Base-by-base conservation (phyloP, 2,888 invertebrate species). In the Netelia fuscicornis region DNA sequence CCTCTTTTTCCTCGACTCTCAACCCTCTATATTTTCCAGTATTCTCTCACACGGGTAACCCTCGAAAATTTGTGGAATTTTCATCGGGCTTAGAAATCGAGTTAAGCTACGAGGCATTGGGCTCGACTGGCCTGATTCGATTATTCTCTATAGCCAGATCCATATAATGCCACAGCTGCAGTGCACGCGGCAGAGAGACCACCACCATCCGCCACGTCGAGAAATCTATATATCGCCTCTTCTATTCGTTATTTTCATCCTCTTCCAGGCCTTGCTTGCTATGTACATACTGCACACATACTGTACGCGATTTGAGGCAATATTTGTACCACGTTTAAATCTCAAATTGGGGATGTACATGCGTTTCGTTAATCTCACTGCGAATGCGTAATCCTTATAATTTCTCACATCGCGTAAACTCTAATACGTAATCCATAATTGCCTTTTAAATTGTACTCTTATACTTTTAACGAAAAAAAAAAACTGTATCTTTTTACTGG, bases 121-220 rank as follows among this genome's bases (percentile, higher is more conserved):
- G 84, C 82, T 86, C 86, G 86, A 85, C 82, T 86, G 83, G 80
- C 77, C 85, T 87, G 87, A 91, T 90, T 89, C 86, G 89, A 90
- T 91, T 89, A 90, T 87, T 87, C 85, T 74, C 71, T 75, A 60
- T 65, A 70, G 86, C 83, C 74, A 60, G 85, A 87, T 84, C 89
- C 86, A 88, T 76, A 85, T 89, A 84, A 52, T 58, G 60, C 23
- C 62, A 54, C 60, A 60, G 60, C 67, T 44, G 68, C 20, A n/a
- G 11, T 17, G 77, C 60, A 67, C 25, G 42, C 30, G 48, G 60
- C 2, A n/a, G 48, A 70, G 68, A 52, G 8, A 68, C 17, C 68
- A 11, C 23, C 42, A 44, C 17, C 17, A 65, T 17, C 13, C 42
- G 13, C 65, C 8, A 11, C 20, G 20, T 20, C 17, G 17, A n/a